Evolutionary conservation across 2,113 vertebrate species (phyloP).

Genomic region (Myiagra hebetior): DNA sequence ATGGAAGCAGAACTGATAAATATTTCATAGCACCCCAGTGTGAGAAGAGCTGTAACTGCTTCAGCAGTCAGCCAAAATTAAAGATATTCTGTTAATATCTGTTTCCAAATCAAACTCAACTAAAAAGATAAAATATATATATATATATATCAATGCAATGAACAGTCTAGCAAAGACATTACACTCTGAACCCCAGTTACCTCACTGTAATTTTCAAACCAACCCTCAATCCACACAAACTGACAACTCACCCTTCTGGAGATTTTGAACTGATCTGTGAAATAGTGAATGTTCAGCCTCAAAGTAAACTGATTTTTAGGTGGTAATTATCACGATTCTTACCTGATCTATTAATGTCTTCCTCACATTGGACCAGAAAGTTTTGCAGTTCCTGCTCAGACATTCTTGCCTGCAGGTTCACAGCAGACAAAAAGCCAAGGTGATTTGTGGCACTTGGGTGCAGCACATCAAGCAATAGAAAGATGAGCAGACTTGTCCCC

Average conservation of each 20-base stretch:
- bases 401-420: background rate
- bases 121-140: too few relatives aligned
- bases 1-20: background rate
- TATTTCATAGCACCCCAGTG: background rate
- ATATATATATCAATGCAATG: background rate
- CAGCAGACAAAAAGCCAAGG: background rate
- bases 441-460: background rate
- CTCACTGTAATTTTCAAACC: background rate
- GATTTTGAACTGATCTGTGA: background rate
- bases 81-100: background rate
- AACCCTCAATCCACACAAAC: background rate
- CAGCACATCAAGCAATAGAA: fast-evolving
- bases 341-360: background rate
- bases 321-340: background rate
- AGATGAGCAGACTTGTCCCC: background rate
- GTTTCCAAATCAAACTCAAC: background rate
- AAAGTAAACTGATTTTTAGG: background rate
- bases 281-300: background rate
- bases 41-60: background rate
- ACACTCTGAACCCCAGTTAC: background rate
- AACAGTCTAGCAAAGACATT: background rate
- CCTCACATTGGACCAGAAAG: background rate
- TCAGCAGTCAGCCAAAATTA: background rate
- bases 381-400: background rate
- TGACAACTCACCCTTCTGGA: background rate